phyloP scores from a whole-genome alignment of 2,888 invertebrate genomes.

The Pandemis corylana region DNA sequence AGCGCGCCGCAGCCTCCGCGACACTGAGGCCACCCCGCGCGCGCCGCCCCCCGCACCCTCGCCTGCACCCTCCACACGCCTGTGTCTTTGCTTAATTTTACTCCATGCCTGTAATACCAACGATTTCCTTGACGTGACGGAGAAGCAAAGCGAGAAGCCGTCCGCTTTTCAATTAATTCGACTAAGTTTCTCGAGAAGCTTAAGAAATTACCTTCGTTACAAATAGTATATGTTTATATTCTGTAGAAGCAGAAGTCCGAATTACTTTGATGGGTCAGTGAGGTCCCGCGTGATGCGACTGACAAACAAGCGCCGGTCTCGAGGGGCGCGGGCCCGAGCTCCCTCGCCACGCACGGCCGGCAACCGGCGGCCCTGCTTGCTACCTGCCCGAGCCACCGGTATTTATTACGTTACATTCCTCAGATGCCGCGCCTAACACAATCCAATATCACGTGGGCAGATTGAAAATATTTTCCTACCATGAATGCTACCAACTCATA shows the following conservation, averaged over 20 bases:
- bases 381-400: slow-evolving; percentile 48
- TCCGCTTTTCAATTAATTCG: slow-evolving; percentile 1
- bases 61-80: slow-evolving; percentile 34
- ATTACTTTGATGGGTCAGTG: slow-evolving; percentile 27
- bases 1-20: slow-evolving; percentile 81
- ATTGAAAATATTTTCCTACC: slow-evolving; percentile 60
- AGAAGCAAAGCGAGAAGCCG: neutral
- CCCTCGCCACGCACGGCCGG: slow-evolving; percentile 53
- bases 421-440: slow-evolving; percentile 58
- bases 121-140: slow-evolving; percentile 62
- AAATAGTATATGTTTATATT: slow-evolving; percentile 5
- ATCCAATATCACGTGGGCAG: slow-evolving; percentile 58
- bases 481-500: slow-evolving; percentile 43
- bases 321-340: slow-evolving; percentile 42
- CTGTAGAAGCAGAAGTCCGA: neutral
- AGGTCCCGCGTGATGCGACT: slow-evolving; percentile 42
- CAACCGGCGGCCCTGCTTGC: slow-evolving; percentile 44
- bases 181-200: neutral
- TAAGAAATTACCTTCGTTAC: neutral
- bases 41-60: slow-evolving; percentile 42
- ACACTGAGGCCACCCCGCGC: slow-evolving; percentile 66
- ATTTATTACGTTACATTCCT: slow-evolving; percentile 54
- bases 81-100: slow-evolving; percentile 77
- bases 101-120: slow-evolving; percentile 70
- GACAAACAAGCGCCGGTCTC: slow-evolving; percentile 49